Evolutionary conservation across 2,888 invertebrate species (phyloP).

Genomic region (Eudemis profundana): DNA sequence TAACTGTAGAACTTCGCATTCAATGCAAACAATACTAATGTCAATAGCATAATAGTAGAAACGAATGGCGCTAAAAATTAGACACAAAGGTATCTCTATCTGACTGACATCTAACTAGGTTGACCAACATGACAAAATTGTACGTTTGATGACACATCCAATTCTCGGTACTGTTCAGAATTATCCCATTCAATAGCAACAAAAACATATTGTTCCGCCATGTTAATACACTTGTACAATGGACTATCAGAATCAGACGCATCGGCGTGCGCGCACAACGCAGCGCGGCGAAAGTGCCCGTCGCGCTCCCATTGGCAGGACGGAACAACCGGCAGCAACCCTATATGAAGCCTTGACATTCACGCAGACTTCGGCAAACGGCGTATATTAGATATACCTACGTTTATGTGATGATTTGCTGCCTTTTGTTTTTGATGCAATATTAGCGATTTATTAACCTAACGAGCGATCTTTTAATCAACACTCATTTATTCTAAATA

Average conservation of each 20-base stretch:
- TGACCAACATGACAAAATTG: slow-evolving; percentile 25
- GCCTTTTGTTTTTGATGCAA: not conserved
- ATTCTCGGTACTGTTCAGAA: slow-evolving; percentile 22
- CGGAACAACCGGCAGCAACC: slow-evolving; percentile 22
- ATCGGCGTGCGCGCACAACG: slow-evolving; percentile 23
- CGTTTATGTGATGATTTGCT: not conserved
- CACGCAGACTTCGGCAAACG: slow-evolving; percentile 35
- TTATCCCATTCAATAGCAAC: slow-evolving; percentile 35
- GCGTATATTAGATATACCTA: not conserved
- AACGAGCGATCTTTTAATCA: not conserved
- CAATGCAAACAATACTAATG: slow-evolving; percentile 3
- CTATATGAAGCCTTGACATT: slow-evolving; percentile 49
- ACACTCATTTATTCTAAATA: not conserved
- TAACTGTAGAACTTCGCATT: slow-evolving; percentile 2
- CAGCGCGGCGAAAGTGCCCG: slow-evolving; percentile 63
- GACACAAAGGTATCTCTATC: not conserved
- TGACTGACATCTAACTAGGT: slow-evolving; percentile 2
- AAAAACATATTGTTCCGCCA: slow-evolving; percentile 35
- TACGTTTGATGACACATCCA: slow-evolving; percentile 34
- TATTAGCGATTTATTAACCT: not conserved
- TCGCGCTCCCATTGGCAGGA: slow-evolving; percentile 62
- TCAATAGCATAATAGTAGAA: not conserved
- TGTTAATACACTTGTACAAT: slow-evolving; percentile 36
- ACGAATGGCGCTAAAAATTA: not conserved
- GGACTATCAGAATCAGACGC: slow-evolving; percentile 41